Conservation (phyloP, 2,113 vertebrate genomes). For the Pampusana beccarii region DNA sequence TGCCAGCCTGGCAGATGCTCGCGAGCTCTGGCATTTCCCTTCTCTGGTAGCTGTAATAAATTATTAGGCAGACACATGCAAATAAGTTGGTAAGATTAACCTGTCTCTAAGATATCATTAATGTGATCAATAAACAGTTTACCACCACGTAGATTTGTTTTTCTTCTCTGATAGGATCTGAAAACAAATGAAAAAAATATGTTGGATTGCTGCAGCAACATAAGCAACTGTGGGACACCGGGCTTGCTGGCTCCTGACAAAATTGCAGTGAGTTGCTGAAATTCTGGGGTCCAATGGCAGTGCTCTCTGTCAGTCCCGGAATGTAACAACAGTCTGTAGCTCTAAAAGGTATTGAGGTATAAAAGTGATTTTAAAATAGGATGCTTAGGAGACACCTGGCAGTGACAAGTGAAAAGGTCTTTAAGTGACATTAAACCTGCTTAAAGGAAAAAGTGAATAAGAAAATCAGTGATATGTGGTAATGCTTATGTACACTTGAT, state of each 20-base stretch:
- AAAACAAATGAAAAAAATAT: background rate
- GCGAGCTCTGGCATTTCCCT: fast-evolving
- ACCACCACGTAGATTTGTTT: background rate
- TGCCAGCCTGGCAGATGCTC: fast-evolving
- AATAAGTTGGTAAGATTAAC: background rate
- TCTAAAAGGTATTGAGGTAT: background rate
- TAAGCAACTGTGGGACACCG: fast-evolving
- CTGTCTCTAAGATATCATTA: background rate
- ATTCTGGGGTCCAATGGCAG: background rate
- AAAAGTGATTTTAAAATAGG: background rate
- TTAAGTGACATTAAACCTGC: background rate
- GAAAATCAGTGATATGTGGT: background rate
- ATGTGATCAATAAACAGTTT: background rate
- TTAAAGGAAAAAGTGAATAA: background rate
- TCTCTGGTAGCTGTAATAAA: background rate
- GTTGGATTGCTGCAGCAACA: background rate
- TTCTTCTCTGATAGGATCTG: background rate
- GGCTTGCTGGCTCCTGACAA: background rate
- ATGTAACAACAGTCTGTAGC: background rate
- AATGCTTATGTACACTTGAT: background rate
- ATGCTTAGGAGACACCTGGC: background rate
- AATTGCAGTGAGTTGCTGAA: background rate
- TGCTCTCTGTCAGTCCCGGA: background rate
- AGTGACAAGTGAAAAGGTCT: background rate
- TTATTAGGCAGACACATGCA: background rate